These are phyloP conservation scores for Agapornis roseicollis DNA, from an alignment of 2,113 vertebrate species.

Conservation along the genomic window DNA sequence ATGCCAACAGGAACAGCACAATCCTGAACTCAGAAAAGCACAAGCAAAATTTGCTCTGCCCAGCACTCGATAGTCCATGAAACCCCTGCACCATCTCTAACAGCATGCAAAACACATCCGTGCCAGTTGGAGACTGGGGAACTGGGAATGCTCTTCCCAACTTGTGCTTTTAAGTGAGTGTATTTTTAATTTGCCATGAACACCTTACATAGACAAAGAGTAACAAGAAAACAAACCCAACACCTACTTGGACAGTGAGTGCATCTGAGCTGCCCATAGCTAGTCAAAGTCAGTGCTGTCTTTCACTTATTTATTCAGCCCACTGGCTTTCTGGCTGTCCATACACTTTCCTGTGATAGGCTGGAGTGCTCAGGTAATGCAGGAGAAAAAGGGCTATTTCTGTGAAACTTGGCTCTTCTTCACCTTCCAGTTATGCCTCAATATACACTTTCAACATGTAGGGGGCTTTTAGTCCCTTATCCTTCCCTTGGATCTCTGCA, in stretches of 20 bases:
- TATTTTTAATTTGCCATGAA: not conserved
- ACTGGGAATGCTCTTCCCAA: not conserved
- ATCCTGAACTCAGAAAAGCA: not conserved
- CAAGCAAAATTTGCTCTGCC: not conserved
- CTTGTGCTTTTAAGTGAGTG: not conserved
- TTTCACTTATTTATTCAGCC: not conserved
- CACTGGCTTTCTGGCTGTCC: not conserved
- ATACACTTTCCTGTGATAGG: fast-evolving
- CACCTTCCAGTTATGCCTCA: too few species aligned
- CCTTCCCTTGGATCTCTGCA: not conserved
- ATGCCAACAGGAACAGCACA: not conserved
- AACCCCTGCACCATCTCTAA: not conserved
- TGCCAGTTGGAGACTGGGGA: not conserved
- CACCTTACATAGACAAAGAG: not conserved
- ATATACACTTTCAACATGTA: fast-evolving
- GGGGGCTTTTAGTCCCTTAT: not conserved
- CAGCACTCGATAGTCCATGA: fast-evolving
- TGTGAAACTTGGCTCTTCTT: not conserved
- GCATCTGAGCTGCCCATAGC: not conserved
- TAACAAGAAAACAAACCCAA: not conserved
- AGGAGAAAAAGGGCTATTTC: not conserved
- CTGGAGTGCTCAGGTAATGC: not conserved
- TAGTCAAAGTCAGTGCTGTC: not conserved
- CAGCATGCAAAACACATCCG: not conserved
- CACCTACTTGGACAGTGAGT: too few species aligned